phyloP scores from a whole-genome alignment of 2,888 invertebrate genomes.

The Helobdella robusta region DNA sequence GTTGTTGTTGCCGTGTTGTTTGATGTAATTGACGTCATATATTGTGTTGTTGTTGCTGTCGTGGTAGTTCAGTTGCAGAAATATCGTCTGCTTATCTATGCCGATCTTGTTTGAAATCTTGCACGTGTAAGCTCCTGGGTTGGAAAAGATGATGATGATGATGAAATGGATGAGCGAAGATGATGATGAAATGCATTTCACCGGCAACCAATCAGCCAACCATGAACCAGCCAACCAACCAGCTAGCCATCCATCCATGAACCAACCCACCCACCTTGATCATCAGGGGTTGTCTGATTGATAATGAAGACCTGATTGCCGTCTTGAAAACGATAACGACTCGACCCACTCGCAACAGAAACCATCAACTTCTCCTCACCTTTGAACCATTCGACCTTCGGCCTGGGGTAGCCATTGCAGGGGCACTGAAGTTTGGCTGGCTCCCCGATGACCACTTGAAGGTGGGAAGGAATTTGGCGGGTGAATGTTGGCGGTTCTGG shows the following conservation, averaged over 20 bases:
- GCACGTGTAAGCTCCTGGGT: not conserved
- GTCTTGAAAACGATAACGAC: too few relatives aligned
- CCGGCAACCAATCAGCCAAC: too few relatives aligned
- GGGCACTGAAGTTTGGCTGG: constrained; percentile 79
- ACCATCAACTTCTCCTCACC: too few relatives aligned
- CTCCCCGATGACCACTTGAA: constrained; percentile 65
- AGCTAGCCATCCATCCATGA: not conserved
- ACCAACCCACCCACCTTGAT: constrained; percentile 49
- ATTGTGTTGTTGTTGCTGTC: not conserved
- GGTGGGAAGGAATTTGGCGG: constrained; percentile 74
- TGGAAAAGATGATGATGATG: not conserved
- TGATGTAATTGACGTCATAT: too few relatives aligned
- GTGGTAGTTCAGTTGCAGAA: not conserved
- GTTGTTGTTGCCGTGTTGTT: not conserved
- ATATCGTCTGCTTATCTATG: too few relatives aligned
- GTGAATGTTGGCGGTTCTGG: constrained; percentile 76
- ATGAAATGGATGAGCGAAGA: not conserved
- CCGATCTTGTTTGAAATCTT: too few relatives aligned
- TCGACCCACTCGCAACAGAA: too few relatives aligned
- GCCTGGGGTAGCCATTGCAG: constrained; percentile 74
- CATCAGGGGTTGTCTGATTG: constrained; percentile 65
- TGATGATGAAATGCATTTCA: not conserved
- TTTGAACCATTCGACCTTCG: constrained; percentile 71
- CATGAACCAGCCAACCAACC: not conserved
- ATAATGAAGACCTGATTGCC: too few relatives aligned